Evolutionary conservation across 2,888 invertebrate genomes (phyloP), one percentile per base, ranked within the genome.

Genomic region (Oscheius sp.): DNA sequence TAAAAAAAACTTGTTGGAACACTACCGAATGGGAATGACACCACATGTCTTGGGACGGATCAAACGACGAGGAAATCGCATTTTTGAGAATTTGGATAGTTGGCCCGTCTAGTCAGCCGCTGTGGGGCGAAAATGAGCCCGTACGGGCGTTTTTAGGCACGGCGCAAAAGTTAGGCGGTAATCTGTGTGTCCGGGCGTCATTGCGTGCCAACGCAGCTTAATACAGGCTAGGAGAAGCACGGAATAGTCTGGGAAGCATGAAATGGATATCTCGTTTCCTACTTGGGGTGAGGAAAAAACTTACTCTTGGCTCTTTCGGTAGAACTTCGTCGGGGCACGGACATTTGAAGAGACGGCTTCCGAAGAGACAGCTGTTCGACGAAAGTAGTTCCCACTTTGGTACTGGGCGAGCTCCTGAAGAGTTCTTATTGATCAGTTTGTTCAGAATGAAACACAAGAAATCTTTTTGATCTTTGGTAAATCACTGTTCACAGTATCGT

Each of bases 351-450:
- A 21, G 21, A 80, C 81, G 1, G 85, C 79, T 72, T 86, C 86
- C 3, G 86, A 83, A 1, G 85, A 85, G 42, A 86, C 80, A 5
- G 86, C 86, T 13, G 84, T 84, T 63, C 86, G 86, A 13, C 86
- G 75, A 1, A 79, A 79, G 29, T 74, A 73, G 42, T 75, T 79
- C 71, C 21, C 59, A 47, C 65, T 53, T 33, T 77, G 78, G 55
- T 77, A 81, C 57, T 78, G 71, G 4, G 76, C 79, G 47, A 81
- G 66, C 48, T 81, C 81, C 74, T 77, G 29, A 72, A 72, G 47
- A 29, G 37, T 1, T 37, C 4, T 11, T 57, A 29, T 57, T 62
- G 42, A 7, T 42, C 42, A 3, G 42, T 42, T 42, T 42, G 7
- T 5, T 42, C 42, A 42, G 7, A 42, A 0, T 21, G 21, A 0